phyloP scores from a whole-genome alignment of 2,797 vertebrate species.

The Choloepus didactylus region DNA sequence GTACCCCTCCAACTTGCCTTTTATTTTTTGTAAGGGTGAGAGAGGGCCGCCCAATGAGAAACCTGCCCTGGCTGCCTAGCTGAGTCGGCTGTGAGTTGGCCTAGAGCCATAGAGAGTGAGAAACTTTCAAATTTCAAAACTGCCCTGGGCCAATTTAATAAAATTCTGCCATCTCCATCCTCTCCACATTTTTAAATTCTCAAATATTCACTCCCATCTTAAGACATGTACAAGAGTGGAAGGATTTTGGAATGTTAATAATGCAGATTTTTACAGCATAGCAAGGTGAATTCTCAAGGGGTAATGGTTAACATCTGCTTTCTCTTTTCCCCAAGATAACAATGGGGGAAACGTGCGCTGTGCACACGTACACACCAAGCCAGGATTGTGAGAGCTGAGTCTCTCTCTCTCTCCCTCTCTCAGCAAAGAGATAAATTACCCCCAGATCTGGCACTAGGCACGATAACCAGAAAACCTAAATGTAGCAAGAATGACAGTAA shows the following conservation, averaged over 20 bases:
- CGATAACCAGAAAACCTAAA: constrained; percentile 65
- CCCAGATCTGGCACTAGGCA: constrained; percentile 61
- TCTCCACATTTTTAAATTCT: constrained; percentile 83
- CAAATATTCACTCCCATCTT: constrained; percentile 80
- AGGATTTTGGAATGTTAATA: constrained; percentile 84
- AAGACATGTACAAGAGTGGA: constrained; percentile 70
- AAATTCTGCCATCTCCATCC: constrained; percentile 82
- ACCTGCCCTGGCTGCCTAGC: background rate
- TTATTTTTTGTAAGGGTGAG: background rate
- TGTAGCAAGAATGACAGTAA: constrained; percentile 60
- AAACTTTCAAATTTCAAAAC: constrained; percentile 84
- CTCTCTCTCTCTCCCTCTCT: background rate
- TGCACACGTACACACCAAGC: background rate
- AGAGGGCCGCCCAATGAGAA: background rate
- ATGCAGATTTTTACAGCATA: constrained; percentile 81
- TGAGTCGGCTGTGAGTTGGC: constrained; percentile 67
- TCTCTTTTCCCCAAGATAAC: constrained; percentile 81
- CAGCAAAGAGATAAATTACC: constrained; percentile 60
- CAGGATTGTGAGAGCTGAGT: background rate
- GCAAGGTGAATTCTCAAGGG: constrained; percentile 84
- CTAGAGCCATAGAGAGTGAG: constrained; percentile 78
- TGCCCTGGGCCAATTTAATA: constrained; percentile 86
- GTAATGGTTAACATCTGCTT: constrained; percentile 81
- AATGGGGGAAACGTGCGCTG: constrained; percentile 56
- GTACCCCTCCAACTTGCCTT: background rate